These are phyloP conservation scores for Callospermophilus lateralis DNA, from an alignment of 2,113 vertebrate species.

Conservation along the genomic window DNA sequence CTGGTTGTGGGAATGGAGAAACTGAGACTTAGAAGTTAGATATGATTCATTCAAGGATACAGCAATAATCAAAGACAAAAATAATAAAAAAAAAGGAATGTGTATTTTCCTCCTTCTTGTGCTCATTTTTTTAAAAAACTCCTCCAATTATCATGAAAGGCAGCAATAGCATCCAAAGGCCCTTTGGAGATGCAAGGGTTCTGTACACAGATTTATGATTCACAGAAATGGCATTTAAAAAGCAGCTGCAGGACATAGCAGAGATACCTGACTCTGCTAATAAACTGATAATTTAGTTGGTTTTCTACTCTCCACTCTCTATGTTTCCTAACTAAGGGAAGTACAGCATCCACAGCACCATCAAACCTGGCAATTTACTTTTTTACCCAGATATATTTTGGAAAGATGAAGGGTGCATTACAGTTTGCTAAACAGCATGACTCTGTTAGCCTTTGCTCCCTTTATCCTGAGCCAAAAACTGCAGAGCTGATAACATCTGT, in stretches of 20 bases:
- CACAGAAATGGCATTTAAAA: constrained; percentile 30
- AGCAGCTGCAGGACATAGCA: not conserved
- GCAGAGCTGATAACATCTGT: constrained; percentile 89
- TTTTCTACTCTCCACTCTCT: constrained; percentile 26
- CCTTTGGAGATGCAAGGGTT: constrained; percentile 48
- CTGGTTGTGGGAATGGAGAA: constrained; percentile 12
- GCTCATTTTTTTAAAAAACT: constrained; percentile 2
- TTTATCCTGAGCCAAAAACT: constrained; percentile 89
- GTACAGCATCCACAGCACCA: constrained; percentile 73
- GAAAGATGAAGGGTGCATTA: constrained; percentile 86
- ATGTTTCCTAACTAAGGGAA: constrained; percentile 52
- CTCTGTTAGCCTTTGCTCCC: constrained; percentile 88
- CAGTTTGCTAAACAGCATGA: constrained; percentile 89
- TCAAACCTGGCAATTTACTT: constrained; percentile 80
- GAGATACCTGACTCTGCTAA: not conserved
- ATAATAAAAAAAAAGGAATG: not conserved
- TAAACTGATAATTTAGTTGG: constrained; percentile 45
- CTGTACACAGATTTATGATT: constrained; percentile 55
- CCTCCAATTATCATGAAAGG: not conserved
- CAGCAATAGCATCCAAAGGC: not conserved
- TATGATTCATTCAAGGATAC: constrained; percentile 53
- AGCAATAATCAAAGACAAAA: constrained; percentile 41
- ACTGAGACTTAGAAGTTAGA: constrained; percentile 49
- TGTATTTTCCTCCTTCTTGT: not conserved
- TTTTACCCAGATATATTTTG: constrained; percentile 84